Evolutionary conservation across 2,113 vertebrate genomes (phyloP), one percentile per base, ranked within the genome.

Genomic region (Panthera leo): DNA sequence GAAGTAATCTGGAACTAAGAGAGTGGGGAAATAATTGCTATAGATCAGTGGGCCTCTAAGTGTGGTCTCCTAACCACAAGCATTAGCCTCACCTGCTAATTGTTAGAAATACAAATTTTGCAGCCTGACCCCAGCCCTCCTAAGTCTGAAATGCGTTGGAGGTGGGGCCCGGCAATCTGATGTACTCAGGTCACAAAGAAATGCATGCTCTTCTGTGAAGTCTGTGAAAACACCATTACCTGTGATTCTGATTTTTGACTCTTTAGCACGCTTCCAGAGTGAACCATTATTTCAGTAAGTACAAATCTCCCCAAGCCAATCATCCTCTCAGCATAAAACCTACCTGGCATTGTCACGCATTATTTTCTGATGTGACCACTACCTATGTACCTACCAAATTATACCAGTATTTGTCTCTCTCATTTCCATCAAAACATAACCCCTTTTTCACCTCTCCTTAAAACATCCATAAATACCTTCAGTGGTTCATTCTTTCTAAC

Each of bases 1-100:
- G 39, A 97, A 93, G 85, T 80, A 85, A 91, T 95, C 68, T 90
- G 70, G 82, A 82, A 53, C 4, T 0, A 79, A 96, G 65, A 63
- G 76, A 29, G 58, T 16, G 23, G 75, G 48, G n/a, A 91, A 93
- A 70, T 96, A 93, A 96, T 93, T 92, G 75, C 39, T 75, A 48
- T 53, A 96, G 75, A 94, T 85, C 91, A 73, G 39, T 67, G 68
- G 19, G 73, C 73, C 34, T 85, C 45, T 51, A 84, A 91, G 36
- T 76, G 51, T 4, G 7, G 68, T 65, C 45, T 86, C n/a, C 11
- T 12, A 83, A 53, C 61, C 63, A 48, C 31, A 42, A 85, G 31
- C 10, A 39, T 65, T n/a, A 88, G 18, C 18, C 71, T 48, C 48
- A 8, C 55, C 27, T 58, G n/a, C 42, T 68, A 75, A 70, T 71